A percentile compares a stretch with the other conserved stretches of the same genome.
These are phyloP conservation scores for Pogonocherus hispidulus DNA, from an alignment of 2,888 invertebrate species.

Conservation along the genomic window DNA sequence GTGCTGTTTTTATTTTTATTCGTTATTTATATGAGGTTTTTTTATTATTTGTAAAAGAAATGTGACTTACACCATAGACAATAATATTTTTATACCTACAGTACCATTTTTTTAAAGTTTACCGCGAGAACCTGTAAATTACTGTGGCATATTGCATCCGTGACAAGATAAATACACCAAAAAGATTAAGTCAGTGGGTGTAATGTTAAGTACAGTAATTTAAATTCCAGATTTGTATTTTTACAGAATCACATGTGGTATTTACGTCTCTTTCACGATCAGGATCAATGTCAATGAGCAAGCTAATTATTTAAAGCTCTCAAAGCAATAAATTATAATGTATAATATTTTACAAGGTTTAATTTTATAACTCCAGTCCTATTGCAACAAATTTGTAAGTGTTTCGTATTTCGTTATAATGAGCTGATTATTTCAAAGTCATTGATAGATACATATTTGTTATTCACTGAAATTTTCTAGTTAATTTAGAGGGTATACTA, in stretches of 20 bases:
- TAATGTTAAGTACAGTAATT: not conserved
- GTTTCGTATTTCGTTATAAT: not conserved
- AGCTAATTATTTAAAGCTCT: constrained; percentile 34
- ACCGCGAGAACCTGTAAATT: too few relatives aligned
- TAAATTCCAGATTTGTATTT: not conserved
- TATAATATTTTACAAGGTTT: constrained; percentile 22
- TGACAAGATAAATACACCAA: too few relatives aligned
- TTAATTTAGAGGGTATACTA: not conserved
- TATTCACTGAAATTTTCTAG: not conserved
- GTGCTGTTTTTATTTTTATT: too few relatives aligned
- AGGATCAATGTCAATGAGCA: constrained; percentile 48
- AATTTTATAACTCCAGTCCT: constrained; percentile 14
- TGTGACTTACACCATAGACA: too few relatives aligned
- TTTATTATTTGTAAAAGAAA: too few relatives aligned
- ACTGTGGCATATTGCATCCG: too few relatives aligned
- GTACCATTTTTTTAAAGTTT: too few relatives aligned
- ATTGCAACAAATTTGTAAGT: not conserved
- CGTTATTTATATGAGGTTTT: too few relatives aligned
- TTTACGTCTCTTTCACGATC: not conserved
- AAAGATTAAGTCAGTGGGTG: too few relatives aligned
- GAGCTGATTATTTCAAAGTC: not conserved
- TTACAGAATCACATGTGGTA: not conserved
- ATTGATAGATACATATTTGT: not conserved
- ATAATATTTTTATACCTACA: too few relatives aligned
- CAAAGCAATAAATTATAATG: constrained; percentile 23